Conservation (phyloP, 2,113 vertebrate genomes). For the Microcebus jonahi region DNA sequence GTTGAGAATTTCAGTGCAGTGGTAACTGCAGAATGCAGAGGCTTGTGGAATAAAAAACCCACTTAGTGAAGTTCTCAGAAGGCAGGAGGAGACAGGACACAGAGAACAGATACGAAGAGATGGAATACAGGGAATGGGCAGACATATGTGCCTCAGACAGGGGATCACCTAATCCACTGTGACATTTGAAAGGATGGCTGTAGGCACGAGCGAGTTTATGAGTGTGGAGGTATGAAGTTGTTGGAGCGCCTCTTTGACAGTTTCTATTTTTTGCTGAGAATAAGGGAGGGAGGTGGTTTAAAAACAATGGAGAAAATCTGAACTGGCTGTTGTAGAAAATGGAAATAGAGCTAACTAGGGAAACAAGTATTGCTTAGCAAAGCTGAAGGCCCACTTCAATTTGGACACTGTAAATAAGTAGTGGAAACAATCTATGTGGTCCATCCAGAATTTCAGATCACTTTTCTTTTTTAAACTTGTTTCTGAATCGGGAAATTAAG, state of each 20-base stretch:
- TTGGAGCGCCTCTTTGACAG: not conserved
- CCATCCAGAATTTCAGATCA: slow-evolving; percentile 16
- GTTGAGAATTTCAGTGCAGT: not conserved
- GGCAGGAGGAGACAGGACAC: not conserved
- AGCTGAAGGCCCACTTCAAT: not conserved
- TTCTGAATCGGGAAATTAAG: slow-evolving; percentile 46
- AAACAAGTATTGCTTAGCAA: not conserved
- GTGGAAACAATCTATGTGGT: not conserved
- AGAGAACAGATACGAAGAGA: not conserved
- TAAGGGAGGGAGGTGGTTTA: not conserved
- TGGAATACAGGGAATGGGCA: not conserved
- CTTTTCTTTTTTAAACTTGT: not conserved
- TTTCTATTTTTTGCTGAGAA: not conserved
- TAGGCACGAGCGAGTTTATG: not conserved
- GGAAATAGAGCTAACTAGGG: not conserved
- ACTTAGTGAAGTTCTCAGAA: not conserved
- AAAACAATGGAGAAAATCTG: slow-evolving; percentile 24
- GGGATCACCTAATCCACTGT: not conserved
- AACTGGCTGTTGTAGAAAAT: not conserved
- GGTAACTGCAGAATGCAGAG: not conserved
- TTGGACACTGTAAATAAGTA: not conserved
- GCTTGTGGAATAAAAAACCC: slow-evolving; percentile 7
- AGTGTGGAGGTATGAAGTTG: not conserved
- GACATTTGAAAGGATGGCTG: not conserved
- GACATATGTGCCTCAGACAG: not conserved